Base-by-base conservation (phyloP, 2,888 invertebrate genomes). In the Tineola bisselliella region DNA sequence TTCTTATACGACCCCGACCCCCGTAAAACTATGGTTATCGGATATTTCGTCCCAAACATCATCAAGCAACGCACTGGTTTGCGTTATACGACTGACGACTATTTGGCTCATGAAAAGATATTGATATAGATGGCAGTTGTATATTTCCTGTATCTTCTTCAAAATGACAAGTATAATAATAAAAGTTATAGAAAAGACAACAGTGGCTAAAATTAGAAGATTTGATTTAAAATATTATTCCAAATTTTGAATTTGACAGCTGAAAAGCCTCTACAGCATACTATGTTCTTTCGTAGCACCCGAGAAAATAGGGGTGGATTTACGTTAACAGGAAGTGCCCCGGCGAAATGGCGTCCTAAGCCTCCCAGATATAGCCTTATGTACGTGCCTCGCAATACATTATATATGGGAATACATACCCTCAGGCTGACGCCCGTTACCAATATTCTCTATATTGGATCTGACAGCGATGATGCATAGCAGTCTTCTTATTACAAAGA, bases 21-120 rank as follows among this genome's bases (percentile, higher is more conserved):
- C 71, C 72, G 74, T 76, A 71, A 83, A 84, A 86, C 84, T 86
- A 84, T 82, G 78, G 79, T 78, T 83, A 84, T 84, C 81, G 78
- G 81, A 79, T 80, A 77, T 80, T 82, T 80, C 70, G 71, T 72
- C 70, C 70, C 68, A 68, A 72, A 72, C 72, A 72, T 73, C 74
- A 73, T 73, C 74, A 73, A 69, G 74, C 71, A 70, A 72, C 70
- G 70, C 70, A 72, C 71, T 75, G 75, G 73, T 74, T 76, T 72
- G 73, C 70, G 71, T 75, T 74, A 72, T 71, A 68, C 71, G 69
- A 66, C 68, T 66, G 70, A 68, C 66, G 69, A 66, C n/a, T n/a
- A n/a, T 66, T 67, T 63, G 63, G 69, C 64, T 70, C 65, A 70
- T 8, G 17, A 61, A 61, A 61, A 44, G 65, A 61, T 15, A 63